Evolutionary conservation across 2,888 invertebrate species (phyloP).

Genomic region (Tanytarsus gracilentus): DNA sequence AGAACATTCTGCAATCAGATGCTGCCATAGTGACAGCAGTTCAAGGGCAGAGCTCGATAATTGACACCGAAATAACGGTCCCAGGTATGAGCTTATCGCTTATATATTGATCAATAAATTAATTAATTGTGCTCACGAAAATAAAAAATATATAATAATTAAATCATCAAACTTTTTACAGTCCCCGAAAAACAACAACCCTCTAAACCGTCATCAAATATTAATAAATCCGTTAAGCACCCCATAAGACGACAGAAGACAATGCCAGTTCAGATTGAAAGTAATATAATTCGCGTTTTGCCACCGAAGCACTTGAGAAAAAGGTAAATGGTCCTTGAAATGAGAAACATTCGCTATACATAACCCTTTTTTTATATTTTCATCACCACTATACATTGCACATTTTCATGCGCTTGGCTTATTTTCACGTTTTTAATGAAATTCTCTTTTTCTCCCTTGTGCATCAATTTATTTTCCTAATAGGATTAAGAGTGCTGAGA

Average conservation of each 20-base stretch:
- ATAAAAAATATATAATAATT: not conserved
- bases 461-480: not conserved
- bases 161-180: no score
- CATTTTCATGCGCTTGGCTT: not conserved
- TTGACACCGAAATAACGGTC: conserved; percentile 1
- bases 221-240: not conserved
- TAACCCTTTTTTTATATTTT: no score
- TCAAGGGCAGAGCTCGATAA: not conserved
- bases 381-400: no score
- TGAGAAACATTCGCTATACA: no score
- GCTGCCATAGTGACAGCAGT: not conserved
- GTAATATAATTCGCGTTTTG: conserved; percentile 39
- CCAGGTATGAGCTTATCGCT: no score
- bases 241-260: conserved; percentile 37
- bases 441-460: not conserved
- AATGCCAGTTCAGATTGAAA: conserved; percentile 43
- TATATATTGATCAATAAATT: no score
- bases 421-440: not conserved
- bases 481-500: conserved; percentile 24
- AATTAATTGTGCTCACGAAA: not conserved
- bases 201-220: not conserved
- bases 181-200: conserved; percentile 2
- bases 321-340: conserved; percentile 34
- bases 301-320: conserved; percentile 41
- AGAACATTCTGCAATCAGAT: not conserved